Percentiles rank a stretch among this genome's conserved stretches.
Evolutionary conservation across 2,888 invertebrate species (phyloP).

Genomic region (Homarus gammarus): DNA sequence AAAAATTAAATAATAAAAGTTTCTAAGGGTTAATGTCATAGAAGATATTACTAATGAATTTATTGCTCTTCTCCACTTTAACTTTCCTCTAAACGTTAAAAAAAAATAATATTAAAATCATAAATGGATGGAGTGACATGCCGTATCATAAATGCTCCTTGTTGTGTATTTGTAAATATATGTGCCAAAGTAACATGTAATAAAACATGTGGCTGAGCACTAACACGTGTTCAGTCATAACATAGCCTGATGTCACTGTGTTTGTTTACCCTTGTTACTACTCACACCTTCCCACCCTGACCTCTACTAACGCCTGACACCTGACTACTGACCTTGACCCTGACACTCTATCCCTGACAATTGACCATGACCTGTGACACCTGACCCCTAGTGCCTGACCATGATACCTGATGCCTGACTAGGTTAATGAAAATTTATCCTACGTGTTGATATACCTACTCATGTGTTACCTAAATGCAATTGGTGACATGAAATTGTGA

Average conservation of each 20-base stretch:
- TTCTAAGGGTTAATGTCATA: background rate
- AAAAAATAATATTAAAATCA: background rate
- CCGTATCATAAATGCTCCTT: background rate
- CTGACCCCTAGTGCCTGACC: no score
- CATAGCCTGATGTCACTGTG: background rate
- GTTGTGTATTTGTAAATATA: background rate
- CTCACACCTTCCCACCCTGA: no score
- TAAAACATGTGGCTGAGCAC: background rate
- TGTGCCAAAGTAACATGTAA: background rate
- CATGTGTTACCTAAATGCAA: no score
- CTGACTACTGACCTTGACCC: background rate
- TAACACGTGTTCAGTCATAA: background rate
- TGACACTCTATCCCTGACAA: no score
- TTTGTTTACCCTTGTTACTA: background rate
- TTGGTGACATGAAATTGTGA: no score
- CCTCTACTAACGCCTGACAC: no score
- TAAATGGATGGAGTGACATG: background rate
- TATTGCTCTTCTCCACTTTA: background rate
- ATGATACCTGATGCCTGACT: no score
- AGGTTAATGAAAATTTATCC: no score
- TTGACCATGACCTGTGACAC: no score
- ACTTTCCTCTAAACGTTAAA: background rate
- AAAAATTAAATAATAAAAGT: background rate
- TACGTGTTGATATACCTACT: no score
- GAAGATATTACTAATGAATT: background rate